phyloP scores from a whole-genome alignment of 2,888 invertebrate species.

The Agriopis aurantiaria region DNA sequence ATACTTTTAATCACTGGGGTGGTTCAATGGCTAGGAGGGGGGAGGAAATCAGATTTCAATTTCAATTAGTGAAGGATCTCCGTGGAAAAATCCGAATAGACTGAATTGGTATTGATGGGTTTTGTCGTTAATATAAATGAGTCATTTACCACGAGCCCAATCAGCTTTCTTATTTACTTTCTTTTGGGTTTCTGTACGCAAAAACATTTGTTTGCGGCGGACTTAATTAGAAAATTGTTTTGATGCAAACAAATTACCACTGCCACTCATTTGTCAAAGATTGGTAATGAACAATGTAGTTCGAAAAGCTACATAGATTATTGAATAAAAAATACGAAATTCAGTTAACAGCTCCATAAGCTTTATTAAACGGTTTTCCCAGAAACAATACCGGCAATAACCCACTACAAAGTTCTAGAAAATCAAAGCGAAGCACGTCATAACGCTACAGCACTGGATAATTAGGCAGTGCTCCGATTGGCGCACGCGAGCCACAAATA shows the following conservation, averaged over 20 bases:
- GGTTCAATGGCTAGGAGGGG: conserved; percentile 64
- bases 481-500: conserved; percentile 82
- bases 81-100: conserved; percentile 75
- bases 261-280: not conserved
- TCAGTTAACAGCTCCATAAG: conserved; percentile 28
- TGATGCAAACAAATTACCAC: not conserved
- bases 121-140: conserved; percentile 81
- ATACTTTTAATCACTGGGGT: conserved; percentile 84
- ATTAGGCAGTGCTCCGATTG: conserved; percentile 68
- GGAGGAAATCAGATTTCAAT: conserved; percentile 85
- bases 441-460: conserved; percentile 62
- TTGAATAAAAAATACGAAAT: conserved; percentile 18
- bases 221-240: conserved; percentile 30
- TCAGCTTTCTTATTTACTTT: conserved; percentile 59
- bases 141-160: conserved; percentile 69
- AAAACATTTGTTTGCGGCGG: conserved; percentile 31
- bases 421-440: conserved; percentile 61
- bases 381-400: conserved; percentile 29
- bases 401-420: conserved; percentile 43
- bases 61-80: conserved; percentile 84
- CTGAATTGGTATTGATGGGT: conserved; percentile 84
- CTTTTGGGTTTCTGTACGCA: conserved; percentile 26
- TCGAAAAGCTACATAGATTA: not conserved
- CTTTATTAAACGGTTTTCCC: conserved; percentile 30
- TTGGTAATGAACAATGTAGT: not conserved